Conservation (phyloP, 2,888 invertebrate genomes). For the Caenorhabditis parvicauda region DNA sequence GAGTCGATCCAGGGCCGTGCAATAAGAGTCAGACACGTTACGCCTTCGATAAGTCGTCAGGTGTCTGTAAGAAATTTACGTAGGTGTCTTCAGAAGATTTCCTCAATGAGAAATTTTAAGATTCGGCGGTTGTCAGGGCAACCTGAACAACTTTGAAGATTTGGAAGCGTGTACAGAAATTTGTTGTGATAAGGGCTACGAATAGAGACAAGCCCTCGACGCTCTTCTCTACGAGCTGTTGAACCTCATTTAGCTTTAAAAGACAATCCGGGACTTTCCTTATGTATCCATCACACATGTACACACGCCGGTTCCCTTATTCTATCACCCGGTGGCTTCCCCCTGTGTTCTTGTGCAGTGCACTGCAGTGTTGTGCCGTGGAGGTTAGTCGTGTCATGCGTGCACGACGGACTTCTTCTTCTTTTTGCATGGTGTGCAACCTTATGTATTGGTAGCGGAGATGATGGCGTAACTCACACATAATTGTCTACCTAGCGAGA, state of each 20-base stretch:
- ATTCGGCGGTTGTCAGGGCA: conserved; percentile 57
- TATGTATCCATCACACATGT: too few species aligned
- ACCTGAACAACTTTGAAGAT: conserved; percentile 53
- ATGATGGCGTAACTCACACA: too few species aligned
- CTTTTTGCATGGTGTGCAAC: too few species aligned
- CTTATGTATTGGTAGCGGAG: too few species aligned
- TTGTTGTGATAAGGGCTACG: conserved; percentile 54
- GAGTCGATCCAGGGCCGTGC: conserved; percentile 52
- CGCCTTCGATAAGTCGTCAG: conserved; percentile 44
- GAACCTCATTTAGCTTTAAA: too few species aligned
- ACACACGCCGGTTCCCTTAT: too few species aligned
- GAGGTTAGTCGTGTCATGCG: too few species aligned
- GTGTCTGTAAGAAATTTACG: conserved; percentile 42
- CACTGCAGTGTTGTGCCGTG: conserved; percentile 6
- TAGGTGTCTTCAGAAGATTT: conserved; percentile 10
- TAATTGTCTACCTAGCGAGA: too few species aligned
- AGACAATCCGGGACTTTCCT: too few species aligned
- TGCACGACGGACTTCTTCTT: too few species aligned
- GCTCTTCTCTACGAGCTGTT: not conserved
- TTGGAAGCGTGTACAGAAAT: conserved; percentile 57
- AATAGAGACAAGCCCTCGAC: conserved; percentile 3
- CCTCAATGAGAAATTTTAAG: conserved; percentile 23
- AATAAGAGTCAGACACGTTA: conserved; percentile 33
- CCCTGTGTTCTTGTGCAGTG: conserved; percentile 1
- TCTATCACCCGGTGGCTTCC: not conserved